phyloP scores from a whole-genome alignment of 1,140 invertebrate species.

The Pentalonia nigronervosa region DNA sequence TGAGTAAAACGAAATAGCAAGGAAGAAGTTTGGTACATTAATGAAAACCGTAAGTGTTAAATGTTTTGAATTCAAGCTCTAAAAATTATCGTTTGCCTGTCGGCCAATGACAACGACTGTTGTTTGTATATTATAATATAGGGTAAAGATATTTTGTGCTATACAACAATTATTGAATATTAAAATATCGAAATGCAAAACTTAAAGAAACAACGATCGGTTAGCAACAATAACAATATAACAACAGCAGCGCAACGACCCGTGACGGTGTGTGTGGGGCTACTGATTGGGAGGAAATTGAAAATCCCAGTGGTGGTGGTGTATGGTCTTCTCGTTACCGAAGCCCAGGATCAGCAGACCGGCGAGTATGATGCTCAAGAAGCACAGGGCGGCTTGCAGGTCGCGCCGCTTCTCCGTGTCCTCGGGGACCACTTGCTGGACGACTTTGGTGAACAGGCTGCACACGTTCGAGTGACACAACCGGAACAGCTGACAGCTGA shows the following conservation, averaged over 20 bases:
- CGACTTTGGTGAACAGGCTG: constrained; percentile 44
- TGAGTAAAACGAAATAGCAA: too few relatives aligned
- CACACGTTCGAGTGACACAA: constrained; percentile 56
- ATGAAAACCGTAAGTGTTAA: neutral
- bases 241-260: neutral
- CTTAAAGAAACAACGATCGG: neutral
- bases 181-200: constrained; percentile 49
- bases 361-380: constrained; percentile 77
- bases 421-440: constrained; percentile 71
- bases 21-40: neutral
- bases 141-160: neutral
- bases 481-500: constrained; percentile 57
- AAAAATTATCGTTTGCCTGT: neutral
- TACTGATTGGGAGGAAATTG: constrained; percentile 69
- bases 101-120: neutral
- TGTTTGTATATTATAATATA: neutral
- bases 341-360: constrained; percentile 76
- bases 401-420: constrained; percentile 81
- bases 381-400: constrained; percentile 75
- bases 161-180: neutral
- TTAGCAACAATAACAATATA: constrained; percentile 6
- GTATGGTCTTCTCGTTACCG: constrained; percentile 72
- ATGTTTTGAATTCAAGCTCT: neutral
- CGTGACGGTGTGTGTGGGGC: neutral
- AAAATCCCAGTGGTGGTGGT: constrained; percentile 86